Conservation (phyloP, 2,888 invertebrate genomes). For the Malacosoma neustria region DNA sequence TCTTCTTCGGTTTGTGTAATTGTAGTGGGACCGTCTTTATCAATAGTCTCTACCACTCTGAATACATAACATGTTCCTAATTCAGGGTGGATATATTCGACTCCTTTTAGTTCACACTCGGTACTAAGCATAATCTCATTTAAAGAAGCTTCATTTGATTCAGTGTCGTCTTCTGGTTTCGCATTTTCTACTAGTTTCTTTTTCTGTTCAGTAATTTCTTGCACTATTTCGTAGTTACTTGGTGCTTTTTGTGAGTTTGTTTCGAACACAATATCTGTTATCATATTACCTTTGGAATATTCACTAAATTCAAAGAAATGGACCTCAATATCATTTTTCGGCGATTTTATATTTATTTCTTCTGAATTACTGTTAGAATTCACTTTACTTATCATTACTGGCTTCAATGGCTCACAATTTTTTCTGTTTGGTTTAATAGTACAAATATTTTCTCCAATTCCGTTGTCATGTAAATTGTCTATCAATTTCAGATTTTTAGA, state of each 20-base stretch:
- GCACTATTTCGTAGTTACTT: too few species aligned
- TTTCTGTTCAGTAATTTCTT: not conserved
- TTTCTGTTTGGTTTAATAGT: too few species aligned
- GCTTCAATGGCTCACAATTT: not conserved
- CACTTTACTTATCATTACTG: not conserved
- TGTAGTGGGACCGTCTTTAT: not conserved
- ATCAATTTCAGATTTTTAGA: too few species aligned
- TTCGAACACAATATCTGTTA: too few species aligned
- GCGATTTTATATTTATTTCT: too few species aligned
- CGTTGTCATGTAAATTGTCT: too few species aligned
- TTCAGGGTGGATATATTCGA: conserved; percentile 35
- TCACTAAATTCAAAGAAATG: too few species aligned
- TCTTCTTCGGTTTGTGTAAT: conserved; percentile 1
- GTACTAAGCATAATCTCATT: not conserved
- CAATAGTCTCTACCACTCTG: conserved; percentile 21
- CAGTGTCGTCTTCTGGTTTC: not conserved
- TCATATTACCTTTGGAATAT: too few species aligned
- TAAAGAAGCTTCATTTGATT: too few species aligned
- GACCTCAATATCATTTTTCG: not conserved
- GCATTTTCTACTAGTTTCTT: not conserved
- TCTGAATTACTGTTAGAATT: too few species aligned
- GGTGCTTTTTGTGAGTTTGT: not conserved
- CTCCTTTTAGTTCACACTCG: conserved; percentile 25
- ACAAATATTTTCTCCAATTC: too few species aligned
- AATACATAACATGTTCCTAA: conserved; percentile 38